Evolutionary conservation across 2,113 vertebrate genomes (phyloP).

Genomic region (Zeus faber): DNA sequence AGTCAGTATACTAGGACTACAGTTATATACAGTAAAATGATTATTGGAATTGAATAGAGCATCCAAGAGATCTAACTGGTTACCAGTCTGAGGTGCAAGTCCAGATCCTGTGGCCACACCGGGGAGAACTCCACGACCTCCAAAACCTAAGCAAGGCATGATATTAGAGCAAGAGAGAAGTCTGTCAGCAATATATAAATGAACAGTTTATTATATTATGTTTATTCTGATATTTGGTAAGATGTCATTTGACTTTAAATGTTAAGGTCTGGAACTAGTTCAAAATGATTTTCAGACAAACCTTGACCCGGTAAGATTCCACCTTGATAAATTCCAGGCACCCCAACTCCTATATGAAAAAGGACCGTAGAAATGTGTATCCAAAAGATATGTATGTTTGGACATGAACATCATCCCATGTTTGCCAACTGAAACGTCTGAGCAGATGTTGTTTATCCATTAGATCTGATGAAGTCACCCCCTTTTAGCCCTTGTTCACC

Average conservation of each 20-base stretch:
- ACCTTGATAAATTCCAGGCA: constrained; percentile 70
- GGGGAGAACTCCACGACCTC: constrained; percentile 67
- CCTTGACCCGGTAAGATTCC: constrained; percentile 65
- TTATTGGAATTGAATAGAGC: not conserved
- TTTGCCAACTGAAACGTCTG: not conserved
- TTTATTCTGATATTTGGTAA: no score
- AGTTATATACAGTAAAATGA: not conserved
- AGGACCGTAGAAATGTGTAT: not conserved
- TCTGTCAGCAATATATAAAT: no score
- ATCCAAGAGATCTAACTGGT: not conserved
- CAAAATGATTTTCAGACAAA: constrained; percentile 12
- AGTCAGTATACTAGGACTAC: not conserved
- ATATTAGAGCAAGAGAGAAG: no score
- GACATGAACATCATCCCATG: not conserved
- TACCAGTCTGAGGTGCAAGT: constrained; percentile 63
- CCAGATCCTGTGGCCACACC: constrained; percentile 67
- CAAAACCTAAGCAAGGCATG: constrained; percentile 48
- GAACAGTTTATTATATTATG: no score
- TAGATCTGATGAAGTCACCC: no score
- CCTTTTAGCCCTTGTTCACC: no score
- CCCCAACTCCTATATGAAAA: constrained; percentile 53
- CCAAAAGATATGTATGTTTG: not conserved
- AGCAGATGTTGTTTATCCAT: not conserved
- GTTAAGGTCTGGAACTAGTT: not conserved
- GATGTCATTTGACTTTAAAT: no score